Percentiles rank a stretch among this genome's conserved stretches.
phyloP scores from a whole-genome alignment of 1,140 invertebrate genomes.

The Drosophila burlai region DNA sequence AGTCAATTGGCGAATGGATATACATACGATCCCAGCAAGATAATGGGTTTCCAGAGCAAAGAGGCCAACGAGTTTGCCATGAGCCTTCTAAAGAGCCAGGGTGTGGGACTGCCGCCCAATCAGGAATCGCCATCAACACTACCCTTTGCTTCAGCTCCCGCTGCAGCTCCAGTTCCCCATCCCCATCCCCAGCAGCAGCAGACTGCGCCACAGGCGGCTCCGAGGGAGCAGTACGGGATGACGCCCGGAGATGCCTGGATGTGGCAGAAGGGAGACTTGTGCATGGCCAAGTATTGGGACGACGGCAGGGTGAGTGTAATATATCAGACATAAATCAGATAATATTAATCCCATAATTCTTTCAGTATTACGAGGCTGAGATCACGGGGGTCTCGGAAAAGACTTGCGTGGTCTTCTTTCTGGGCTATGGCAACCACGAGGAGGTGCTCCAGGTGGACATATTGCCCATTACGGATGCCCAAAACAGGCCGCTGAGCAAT shows the following conservation, averaged over 20 bases:
- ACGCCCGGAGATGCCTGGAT: conserved; percentile 84
- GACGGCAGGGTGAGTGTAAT: conserved; percentile 91
- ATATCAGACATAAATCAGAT: not conserved
- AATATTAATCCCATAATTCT: conserved; percentile 54
- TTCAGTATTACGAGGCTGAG: conserved; percentile 94
- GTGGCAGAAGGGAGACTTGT: conserved; percentile 92
- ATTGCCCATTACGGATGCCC: conserved; percentile 88
- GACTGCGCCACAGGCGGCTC: conserved; percentile 12
- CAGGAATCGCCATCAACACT: conserved; percentile 1
- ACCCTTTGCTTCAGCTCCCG: conserved; percentile 23
- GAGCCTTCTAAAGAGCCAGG: conserved; percentile 85
- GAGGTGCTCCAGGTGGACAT: conserved; percentile 93
- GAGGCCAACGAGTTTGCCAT: conserved; percentile 88
- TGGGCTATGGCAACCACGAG: conserved; percentile 95
- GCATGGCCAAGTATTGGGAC: conserved; percentile 96
- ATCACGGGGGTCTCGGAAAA: conserved; percentile 91
- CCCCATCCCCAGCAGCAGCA: conserved; percentile 17
- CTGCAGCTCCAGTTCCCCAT: not conserved
- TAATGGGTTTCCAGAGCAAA: conserved; percentile 88
- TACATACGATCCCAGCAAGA: conserved; percentile 86
- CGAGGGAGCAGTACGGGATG: conserved; percentile 46
- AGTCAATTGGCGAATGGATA: conserved; percentile 85
- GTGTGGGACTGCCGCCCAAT: conserved; percentile 32
- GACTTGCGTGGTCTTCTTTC: conserved; percentile 94
- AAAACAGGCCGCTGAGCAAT: conserved; percentile 70